Percentiles rank a stretch among this genome's conserved stretches.
Conservation (phyloP, 1,140 invertebrate genomes). For the Schlechtendalia chinensis region DNA sequence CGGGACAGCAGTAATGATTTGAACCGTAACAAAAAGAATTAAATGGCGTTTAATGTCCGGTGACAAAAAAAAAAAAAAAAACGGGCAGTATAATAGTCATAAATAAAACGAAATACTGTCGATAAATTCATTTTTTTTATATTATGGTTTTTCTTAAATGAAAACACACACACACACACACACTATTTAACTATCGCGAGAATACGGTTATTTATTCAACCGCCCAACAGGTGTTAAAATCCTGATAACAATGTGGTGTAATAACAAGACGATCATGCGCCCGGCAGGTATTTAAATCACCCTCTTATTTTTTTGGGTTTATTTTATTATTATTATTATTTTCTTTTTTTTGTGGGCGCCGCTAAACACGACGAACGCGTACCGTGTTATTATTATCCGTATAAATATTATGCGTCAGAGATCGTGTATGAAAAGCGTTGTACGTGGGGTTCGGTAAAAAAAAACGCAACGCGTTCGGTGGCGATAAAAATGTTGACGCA, state of each 20-base stretch:
- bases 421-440: background rate
- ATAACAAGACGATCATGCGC: background rate
- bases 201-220: background rate
- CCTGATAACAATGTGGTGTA: conserved; percentile 17
- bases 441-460: too few relatives aligned
- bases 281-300: background rate
- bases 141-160: conserved; percentile 3
- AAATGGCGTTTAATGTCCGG: background rate
- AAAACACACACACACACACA: too few relatives aligned
- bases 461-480: too few relatives aligned
- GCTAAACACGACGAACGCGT: background rate
- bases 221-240: conserved; percentile 26
- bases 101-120: background rate
- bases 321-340: too few relatives aligned
- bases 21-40: background rate
- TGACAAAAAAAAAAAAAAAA: background rate
- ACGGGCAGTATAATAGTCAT: background rate
- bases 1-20: too few relatives aligned
- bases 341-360: background rate
- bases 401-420: background rate
- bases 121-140: conserved; percentile 5
- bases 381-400: background rate
- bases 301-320: background rate
- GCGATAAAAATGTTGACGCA: too few relatives aligned
- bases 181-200: too few relatives aligned